A percentile compares a stretch with the other conserved stretches of the same genome.
Conservation (phyloP, 2,797 vertebrate species). For the Manis javanica region DNA sequence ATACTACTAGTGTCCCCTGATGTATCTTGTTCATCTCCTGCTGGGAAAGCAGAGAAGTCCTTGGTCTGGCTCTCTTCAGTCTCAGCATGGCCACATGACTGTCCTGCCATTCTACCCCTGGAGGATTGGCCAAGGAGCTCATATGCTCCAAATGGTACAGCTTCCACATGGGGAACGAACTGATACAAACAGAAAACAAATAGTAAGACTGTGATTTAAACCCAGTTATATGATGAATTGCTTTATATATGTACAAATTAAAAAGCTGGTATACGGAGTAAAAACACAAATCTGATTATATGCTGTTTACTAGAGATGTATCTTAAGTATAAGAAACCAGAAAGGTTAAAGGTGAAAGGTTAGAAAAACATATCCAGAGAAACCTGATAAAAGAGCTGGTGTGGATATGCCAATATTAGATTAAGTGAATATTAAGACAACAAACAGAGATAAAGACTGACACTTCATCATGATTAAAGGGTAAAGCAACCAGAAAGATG, state of each 20-base stretch:
- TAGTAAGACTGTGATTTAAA: background rate
- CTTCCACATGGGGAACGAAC: background rate
- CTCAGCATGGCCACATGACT: background rate
- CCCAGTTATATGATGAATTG: background rate
- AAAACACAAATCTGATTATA: background rate
- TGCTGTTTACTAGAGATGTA: background rate
- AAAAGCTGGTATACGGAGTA: background rate
- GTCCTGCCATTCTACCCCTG: background rate
- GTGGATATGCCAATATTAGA: background rate
- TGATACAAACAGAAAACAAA: background rate
- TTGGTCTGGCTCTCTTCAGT: background rate
- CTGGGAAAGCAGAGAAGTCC: background rate
- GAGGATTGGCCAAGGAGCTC: background rate
- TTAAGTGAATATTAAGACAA: background rate
- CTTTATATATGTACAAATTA: background rate
- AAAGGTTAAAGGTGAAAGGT: slow-evolving; percentile 8
- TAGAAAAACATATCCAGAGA: background rate
- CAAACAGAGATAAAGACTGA: background rate
- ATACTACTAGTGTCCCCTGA: background rate
- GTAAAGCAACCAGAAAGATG: background rate
- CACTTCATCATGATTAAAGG: background rate
- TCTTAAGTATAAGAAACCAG: background rate
- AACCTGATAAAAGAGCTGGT: background rate
- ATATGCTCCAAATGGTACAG: background rate
- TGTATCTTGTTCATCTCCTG: background rate